Percentiles rank a stretch among this genome's conserved stretches.
Evolutionary conservation across 2,797 vertebrate species (phyloP).

Genomic region (Diplodus puntazzo): DNA sequence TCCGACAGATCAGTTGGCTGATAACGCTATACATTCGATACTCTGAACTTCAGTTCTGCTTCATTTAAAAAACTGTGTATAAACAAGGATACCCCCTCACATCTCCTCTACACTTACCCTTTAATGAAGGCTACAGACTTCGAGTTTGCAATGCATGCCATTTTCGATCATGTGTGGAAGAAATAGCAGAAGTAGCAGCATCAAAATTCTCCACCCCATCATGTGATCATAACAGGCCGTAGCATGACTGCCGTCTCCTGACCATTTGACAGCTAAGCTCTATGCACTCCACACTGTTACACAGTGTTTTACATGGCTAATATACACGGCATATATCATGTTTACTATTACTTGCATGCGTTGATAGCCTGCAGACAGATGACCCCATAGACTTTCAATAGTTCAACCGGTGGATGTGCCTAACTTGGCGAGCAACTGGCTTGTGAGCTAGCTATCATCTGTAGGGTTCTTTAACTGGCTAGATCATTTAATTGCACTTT

Average conservation of each 20-base stretch:
- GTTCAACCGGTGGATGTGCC: not conserved
- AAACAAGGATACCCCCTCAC: not conserved
- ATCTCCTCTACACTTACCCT: constrained; percentile 26
- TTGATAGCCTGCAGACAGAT: not conserved
- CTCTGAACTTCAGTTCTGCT: not conserved
- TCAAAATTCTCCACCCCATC: constrained; percentile 48
- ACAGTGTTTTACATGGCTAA: not conserved
- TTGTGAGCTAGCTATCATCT: not conserved
- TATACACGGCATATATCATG: not conserved
- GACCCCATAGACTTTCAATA: not conserved
- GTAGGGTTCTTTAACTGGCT: not conserved
- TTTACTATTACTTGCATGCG: not conserved
- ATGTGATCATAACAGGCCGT: constrained; percentile 77
- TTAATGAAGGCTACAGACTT: constrained; percentile 44
- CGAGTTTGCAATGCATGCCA: constrained; percentile 37
- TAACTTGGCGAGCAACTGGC: not conserved
- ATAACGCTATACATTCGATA: too few species aligned
- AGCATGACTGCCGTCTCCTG: constrained; percentile 19
- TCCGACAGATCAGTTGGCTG: not conserved
- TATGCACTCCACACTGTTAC: not conserved
- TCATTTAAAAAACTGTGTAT: not conserved
- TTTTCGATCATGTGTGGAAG: constrained; percentile 8
- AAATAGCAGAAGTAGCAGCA: constrained; percentile 52
- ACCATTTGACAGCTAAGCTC: constrained; percentile 11
- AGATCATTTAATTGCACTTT: not conserved